These are phyloP conservation scores for Patella ulyssiponensis DNA, from an alignment of 2,888 invertebrate genomes.

Conservation along the genomic window DNA sequence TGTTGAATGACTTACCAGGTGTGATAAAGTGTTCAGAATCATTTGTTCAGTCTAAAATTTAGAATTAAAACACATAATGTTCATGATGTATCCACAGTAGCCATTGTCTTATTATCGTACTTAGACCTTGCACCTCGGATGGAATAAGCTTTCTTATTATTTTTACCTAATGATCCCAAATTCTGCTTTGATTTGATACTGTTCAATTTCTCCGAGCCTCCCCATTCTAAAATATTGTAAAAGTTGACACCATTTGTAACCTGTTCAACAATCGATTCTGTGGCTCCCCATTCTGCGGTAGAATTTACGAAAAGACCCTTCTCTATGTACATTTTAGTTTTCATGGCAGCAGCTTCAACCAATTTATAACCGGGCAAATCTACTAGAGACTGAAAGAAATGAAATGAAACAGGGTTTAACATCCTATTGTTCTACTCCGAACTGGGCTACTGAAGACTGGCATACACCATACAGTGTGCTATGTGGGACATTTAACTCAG, in stretches of 20 bases:
- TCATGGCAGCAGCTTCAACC: constrained; percentile 77
- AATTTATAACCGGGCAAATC: constrained; percentile 79
- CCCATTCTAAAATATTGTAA: constrained; percentile 81
- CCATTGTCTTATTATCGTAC: too few relatives aligned
- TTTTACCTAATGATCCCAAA: constrained; percentile 16
- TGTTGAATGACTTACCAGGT: too few relatives aligned
- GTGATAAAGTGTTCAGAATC: too few relatives aligned
- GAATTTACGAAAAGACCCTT: constrained; percentile 77
- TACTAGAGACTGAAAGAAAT: constrained; percentile 75
- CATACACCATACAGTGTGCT: too few relatives aligned
- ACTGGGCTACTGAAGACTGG: too few relatives aligned
- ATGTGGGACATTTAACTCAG: too few relatives aligned
- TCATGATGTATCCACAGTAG: too few relatives aligned
- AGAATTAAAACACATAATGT: too few relatives aligned
- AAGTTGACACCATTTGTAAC: constrained; percentile 81
- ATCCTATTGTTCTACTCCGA: too few relatives aligned
- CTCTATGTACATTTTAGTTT: constrained; percentile 77
- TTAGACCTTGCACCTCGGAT: too few relatives aligned
- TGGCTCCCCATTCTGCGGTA: constrained; percentile 78
- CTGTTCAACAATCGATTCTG: constrained; percentile 77
- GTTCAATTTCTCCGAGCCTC: constrained; percentile 19
- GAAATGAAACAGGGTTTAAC: too few relatives aligned
- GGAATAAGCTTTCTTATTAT: background rate
- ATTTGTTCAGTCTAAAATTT: too few relatives aligned
- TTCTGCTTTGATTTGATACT: constrained; percentile 5